phyloP scores from a whole-genome alignment of 2,113 vertebrate genomes.

The Chaetura pelagica region DNA sequence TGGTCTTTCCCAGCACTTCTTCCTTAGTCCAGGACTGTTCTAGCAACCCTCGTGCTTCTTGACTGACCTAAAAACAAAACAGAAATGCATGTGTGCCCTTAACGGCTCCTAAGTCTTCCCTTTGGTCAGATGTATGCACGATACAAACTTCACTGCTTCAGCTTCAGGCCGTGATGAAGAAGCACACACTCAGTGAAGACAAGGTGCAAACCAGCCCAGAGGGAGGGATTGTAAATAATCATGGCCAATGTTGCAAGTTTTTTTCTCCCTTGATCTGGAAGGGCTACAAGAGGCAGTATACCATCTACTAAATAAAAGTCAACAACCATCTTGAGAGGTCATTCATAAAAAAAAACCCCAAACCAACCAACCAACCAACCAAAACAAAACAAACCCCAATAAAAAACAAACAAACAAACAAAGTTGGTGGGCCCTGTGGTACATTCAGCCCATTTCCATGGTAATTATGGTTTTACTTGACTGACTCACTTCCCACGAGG shows the following conservation, averaged over 20 bases:
- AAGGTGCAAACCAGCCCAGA: neutral
- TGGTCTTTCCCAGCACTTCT: neutral
- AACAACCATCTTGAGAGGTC: neutral
- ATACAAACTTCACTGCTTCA: neutral
- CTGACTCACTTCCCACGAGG: neutral
- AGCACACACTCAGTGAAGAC: neutral
- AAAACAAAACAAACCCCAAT: no score
- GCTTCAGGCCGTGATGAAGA: neutral
- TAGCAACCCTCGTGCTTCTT: neutral
- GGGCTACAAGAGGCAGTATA: neutral
- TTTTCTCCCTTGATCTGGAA: neutral
- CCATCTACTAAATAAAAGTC: neutral
- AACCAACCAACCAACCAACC: no score
- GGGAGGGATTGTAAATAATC: neutral
- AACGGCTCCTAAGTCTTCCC: neutral
- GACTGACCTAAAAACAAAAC: neutral
- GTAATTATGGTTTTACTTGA: rapidly evolving
- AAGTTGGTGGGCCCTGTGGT: neutral
- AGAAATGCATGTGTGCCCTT: neutral
- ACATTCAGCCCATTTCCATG: neutral
- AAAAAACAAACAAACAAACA: no score
- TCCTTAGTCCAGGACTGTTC: neutral
- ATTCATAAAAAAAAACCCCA: neutral
- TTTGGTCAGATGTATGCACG: neutral
- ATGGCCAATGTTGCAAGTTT: neutral